Conservation (phyloP, 2,113 vertebrate genomes). For the Dinomys branickii region DNA sequence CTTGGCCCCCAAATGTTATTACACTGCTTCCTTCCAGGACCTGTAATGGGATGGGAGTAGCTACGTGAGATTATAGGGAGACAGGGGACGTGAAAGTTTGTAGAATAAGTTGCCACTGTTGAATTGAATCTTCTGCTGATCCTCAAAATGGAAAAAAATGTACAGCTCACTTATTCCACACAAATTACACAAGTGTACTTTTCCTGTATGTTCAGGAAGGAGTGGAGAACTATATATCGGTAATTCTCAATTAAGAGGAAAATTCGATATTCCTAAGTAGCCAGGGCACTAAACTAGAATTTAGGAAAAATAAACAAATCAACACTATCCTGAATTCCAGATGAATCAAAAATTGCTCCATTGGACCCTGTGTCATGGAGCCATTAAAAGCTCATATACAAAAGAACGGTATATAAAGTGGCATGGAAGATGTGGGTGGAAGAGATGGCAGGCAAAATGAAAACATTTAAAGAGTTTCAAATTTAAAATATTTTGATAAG, state of each 20-base stretch:
- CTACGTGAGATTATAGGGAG: background rate
- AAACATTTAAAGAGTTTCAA: background rate
- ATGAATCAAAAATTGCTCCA: background rate
- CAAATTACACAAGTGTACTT: background rate
- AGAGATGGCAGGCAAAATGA: background rate
- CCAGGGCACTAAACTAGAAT: background rate
- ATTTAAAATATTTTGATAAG: background rate
- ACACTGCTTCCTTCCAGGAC: background rate
- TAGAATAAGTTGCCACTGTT: background rate
- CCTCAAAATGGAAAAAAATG: background rate
- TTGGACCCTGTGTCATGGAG: background rate
- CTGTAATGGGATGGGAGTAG: background rate
- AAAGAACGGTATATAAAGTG: background rate
- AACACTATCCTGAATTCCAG: background rate
- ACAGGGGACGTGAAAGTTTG: background rate
- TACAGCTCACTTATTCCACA: background rate
- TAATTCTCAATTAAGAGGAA: background rate
- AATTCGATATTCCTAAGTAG: background rate
- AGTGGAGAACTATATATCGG: background rate
- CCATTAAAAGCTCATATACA: background rate
- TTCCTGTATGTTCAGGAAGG: background rate
- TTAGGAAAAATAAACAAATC: background rate
- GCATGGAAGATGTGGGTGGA: fast-evolving
- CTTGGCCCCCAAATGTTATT: background rate
- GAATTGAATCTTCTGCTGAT: background rate